Evolutionary conservation across 2,888 invertebrate species (phyloP), one percentile per base, ranked within the genome.

Genomic region (Amphipoea oculea): DNA sequence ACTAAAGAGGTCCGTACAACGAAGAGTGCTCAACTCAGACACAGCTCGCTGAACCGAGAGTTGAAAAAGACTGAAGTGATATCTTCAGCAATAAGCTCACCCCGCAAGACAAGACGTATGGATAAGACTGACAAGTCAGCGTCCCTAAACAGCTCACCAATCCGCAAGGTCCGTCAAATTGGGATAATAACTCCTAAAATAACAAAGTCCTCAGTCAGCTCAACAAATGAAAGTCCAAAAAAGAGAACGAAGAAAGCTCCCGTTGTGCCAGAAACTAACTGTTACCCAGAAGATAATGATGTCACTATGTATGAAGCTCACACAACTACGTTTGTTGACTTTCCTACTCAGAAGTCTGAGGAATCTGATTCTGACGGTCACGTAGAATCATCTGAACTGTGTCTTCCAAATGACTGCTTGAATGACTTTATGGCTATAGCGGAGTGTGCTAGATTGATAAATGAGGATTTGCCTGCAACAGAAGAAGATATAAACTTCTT

Each of bases 301-400:
- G 92, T 97, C 0, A 97, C 97, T 0, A 97, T 97, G 97, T 97
- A 97, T 4, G 97, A 97, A 86, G 93, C 96, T 0, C 96, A 96
- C 62, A 96, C 96, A n/a, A 96, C 96, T 0, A 96, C 96, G 0
- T 94, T 94, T 79, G 92, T 94, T 0, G 96, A 96, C 75, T 93
- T 95, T 60, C 94, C 96, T 0, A 89, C 93, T 4, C 92, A 92
- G 0, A 96, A 96, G 86, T 94, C 93, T 11, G 96, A 96, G 0
- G 97, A 97, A 83, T 96, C 96, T 0, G 97, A 97, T 76, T 96
- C 95, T 0, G 97, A 97, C 72, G 93, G 87, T 0, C 95, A 95
- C 2, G 94, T 96, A 0, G 97, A 96, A 76, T 95, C 96, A 0
- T 93, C 97, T 0, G 96, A 96, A 72, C 82, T 97, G 0, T 97